Evolutionary conservation across 2,113 vertebrate genomes (phyloP).

Genomic region (Glaucidium brasilianum): DNA sequence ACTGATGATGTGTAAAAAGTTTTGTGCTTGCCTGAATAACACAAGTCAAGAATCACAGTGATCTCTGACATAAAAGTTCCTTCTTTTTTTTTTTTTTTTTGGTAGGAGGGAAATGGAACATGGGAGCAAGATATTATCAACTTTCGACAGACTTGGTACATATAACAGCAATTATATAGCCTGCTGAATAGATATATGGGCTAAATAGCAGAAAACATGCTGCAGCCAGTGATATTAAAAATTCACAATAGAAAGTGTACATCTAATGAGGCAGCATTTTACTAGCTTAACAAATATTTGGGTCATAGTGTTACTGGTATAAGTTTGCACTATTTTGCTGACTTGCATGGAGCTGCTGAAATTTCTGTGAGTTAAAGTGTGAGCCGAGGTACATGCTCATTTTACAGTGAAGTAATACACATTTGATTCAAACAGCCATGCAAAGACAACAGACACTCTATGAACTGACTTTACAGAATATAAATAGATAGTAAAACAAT

Average conservation of each 20-base stretch:
- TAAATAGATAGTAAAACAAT: neutral
- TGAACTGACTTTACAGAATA: neutral
- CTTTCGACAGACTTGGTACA: neutral
- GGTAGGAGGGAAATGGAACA: neutral
- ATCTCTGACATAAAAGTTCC: neutral
- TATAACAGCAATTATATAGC: neutral
- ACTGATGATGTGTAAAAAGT: neutral
- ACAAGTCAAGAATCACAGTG: slow-evolving; percentile 30
- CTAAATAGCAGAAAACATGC: neutral
- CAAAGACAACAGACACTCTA: neutral
- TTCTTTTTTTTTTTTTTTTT: neutral
- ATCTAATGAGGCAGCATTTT: neutral
- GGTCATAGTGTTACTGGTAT: neutral
- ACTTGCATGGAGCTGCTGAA: neutral
- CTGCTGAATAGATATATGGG: neutral
- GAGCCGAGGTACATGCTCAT: neutral
- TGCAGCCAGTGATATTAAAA: slow-evolving; percentile 1
- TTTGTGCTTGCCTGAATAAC: slow-evolving; percentile 46
- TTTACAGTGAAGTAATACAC: slow-evolving; percentile 21
- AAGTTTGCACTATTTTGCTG: neutral
- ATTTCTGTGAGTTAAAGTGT: neutral
- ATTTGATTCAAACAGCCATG: neutral
- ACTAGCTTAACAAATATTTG: slow-evolving; percentile 48
- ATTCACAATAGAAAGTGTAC: slow-evolving; percentile 17
- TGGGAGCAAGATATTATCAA: neutral